Base-by-base conservation (phyloP, 1,140 invertebrate genomes). In the Drosophila paulistorum region DNA sequence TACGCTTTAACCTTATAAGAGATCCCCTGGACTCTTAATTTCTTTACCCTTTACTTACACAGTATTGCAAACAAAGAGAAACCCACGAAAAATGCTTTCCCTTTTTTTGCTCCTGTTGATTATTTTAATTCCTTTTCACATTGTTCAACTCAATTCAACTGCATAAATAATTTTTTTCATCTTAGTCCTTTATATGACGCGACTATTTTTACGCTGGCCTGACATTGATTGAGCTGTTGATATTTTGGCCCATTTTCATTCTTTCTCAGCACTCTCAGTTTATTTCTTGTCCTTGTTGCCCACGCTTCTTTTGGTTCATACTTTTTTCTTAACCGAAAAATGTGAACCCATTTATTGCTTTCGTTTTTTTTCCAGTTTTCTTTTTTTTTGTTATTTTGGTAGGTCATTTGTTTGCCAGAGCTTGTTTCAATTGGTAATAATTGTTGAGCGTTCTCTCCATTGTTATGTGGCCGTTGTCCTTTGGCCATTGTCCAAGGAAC, bases 171-270 rank as follows among this genome's bases (percentile, higher is more conserved):
- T 82, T 82, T 79, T 87, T 79, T 79, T 74, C 20, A 23, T 79
- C 45, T 54, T 42, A 69, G 83, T 79, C 57, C 37, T 76, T 76
- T 78, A 75, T 75, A 54, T 41, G 65, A 37, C 57, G 60, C 72
- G 80, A 72, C 69, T 80, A 71, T 82, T 82, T 84, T 77, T 68
- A 70, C 64, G 67, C 81, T 72, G 30, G 48, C 30, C 64, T 79
- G 84, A 87, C 83, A 74, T 87, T 80, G 84, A 87, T 87, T 74
- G 81, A 87, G 73, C 77, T 83, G 83, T 89, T 83, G 70, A 69
- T 74, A 74, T 68, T 77, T 65, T 73, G 55, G 62, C 69, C 70
- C 48, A 39, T 66, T 74, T 35, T 61, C 51, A 45, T 30, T 58
- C 35, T 30, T 3, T 9, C 48, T 54, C 54, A 41, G 14, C 30